Conservation (phyloP, 2,113 vertebrate genomes). For the Nothoprocta perdicaria region DNA sequence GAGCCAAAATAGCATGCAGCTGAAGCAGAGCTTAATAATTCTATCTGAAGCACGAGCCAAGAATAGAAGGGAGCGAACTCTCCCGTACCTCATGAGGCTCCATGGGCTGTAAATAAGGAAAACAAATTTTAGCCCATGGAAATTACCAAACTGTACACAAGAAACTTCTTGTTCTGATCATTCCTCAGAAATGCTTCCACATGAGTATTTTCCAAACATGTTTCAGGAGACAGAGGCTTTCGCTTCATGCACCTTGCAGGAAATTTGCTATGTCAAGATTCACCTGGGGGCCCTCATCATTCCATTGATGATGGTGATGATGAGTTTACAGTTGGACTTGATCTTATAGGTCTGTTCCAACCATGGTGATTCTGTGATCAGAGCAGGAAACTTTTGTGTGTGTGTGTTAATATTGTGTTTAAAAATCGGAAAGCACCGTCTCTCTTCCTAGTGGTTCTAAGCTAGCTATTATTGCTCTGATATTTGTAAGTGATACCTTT, state of each 20-base stretch:
- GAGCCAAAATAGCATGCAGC: conserved; percentile 57
- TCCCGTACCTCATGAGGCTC: conserved; percentile 47
- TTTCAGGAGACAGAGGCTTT: background rate
- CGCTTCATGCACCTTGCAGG: background rate
- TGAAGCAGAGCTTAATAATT: conserved; percentile 63
- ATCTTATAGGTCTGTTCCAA: too few relatives aligned
- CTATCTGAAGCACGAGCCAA: conserved; percentile 38
- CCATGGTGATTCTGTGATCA: background rate
- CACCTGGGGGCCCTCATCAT: background rate
- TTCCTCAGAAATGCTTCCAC: background rate
- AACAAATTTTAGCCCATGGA: conserved; percentile 31
- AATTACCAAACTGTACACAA: conserved; percentile 14
- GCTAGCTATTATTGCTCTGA: background rate
- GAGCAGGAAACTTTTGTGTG: background rate
- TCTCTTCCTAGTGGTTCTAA: conserved; percentile 16
- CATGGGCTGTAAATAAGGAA: conserved; percentile 48
- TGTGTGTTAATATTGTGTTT: background rate
- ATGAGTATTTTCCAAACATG: background rate
- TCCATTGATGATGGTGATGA: too few relatives aligned
- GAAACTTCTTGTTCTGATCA: background rate
- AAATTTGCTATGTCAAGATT: background rate
- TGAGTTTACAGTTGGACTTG: too few relatives aligned
- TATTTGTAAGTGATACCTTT: conserved; percentile 14
- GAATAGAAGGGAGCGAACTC: conserved; percentile 56
- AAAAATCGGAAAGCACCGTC: background rate